phyloP scores from a whole-genome alignment of 2,797 vertebrate species.

The Sarcoramphus papa region DNA sequence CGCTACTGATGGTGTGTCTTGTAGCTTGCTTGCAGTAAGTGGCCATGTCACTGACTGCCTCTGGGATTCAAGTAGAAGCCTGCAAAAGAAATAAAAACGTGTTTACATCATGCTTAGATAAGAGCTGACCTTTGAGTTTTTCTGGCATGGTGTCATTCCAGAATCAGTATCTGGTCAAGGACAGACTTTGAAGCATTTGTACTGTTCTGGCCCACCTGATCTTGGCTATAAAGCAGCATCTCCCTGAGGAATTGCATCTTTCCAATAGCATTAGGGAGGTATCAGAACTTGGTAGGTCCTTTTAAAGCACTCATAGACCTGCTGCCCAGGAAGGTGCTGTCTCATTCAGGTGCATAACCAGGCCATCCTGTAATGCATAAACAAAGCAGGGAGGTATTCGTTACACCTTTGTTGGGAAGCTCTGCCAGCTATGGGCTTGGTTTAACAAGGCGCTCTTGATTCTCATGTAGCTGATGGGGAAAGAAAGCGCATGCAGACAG shows the following conservation, averaged over 20 bases:
- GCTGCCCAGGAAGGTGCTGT: neutral
- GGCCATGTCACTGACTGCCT: neutral
- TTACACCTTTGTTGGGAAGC: conserved; percentile 9
- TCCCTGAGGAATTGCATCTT: neutral
- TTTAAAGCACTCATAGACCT: neutral
- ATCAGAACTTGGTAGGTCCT: neutral
- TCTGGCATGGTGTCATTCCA: conserved; percentile 45
- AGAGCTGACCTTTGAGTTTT: conserved; percentile 56
- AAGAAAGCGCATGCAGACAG: neutral
- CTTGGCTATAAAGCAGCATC: neutral
- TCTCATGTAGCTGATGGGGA: neutral
- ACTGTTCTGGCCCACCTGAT: neutral
- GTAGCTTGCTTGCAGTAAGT: neutral
- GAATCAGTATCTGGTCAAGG: conserved; percentile 10
- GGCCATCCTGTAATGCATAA: neutral
- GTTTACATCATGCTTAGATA: conserved; percentile 38
- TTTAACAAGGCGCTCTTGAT: neutral
- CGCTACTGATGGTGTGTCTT: accelerated
- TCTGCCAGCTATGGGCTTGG: conserved; percentile 13
- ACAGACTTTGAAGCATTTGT: neutral
- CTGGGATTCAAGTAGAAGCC: neutral
- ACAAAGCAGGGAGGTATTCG: conserved; percentile 36
- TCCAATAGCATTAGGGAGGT: neutral
- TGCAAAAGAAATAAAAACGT: neutral
- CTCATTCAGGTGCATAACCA: neutral